Percentiles rank a stretch among this genome's conserved stretches.
phyloP scores from a whole-genome alignment of 1,140 invertebrate genomes.

The Drosophila auraria region DNA sequence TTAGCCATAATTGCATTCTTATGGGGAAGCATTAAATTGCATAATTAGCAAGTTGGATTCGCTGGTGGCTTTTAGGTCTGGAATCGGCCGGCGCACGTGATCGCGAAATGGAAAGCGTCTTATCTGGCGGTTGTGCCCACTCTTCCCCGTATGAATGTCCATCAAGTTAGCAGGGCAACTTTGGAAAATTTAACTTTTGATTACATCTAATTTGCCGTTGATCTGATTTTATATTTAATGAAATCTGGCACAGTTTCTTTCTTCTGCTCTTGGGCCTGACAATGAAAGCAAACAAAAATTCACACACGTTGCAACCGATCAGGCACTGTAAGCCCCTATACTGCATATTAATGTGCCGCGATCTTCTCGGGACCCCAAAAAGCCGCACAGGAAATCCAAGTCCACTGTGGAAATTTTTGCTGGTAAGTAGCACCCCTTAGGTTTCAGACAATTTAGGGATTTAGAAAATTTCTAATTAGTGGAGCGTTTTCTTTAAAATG shows the following conservation, averaged over 20 bases:
- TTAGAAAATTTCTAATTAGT: conserved; percentile 20
- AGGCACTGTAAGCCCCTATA: conserved; percentile 5
- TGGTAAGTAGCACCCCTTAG: conserved; percentile 8
- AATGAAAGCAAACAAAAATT: conserved; percentile 49
- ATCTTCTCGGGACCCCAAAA: conserved; percentile 26
- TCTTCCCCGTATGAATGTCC: conserved; percentile 10
- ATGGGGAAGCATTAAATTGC: conserved; percentile 61
- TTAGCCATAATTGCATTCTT: conserved; percentile 51
- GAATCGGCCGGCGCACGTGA: conserved; percentile 55
- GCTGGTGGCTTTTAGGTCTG: conserved; percentile 20
- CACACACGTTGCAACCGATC: conserved; percentile 56
- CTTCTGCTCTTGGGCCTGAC: conserved; percentile 16
- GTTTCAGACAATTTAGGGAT: conserved; percentile 9
- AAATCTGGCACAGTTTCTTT: conserved; percentile 62
- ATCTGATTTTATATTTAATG: conserved; percentile 39
- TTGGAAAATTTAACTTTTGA: no score
- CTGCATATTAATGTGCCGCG: neutral
- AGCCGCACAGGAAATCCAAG: conserved; percentile 28
- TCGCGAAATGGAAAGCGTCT: conserved; percentile 75
- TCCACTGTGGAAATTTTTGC: neutral
- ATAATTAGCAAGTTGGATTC: conserved; percentile 68
- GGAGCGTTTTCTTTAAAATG: neutral
- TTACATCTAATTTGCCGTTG: no score
- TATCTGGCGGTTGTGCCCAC: conserved; percentile 13
- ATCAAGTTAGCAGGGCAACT: no score